A percentile compares a stretch with the other conserved stretches of the same genome.
These are phyloP conservation scores for Tuta absoluta DNA, from an alignment of 2,888 invertebrate species.

Conservation along the genomic window DNA sequence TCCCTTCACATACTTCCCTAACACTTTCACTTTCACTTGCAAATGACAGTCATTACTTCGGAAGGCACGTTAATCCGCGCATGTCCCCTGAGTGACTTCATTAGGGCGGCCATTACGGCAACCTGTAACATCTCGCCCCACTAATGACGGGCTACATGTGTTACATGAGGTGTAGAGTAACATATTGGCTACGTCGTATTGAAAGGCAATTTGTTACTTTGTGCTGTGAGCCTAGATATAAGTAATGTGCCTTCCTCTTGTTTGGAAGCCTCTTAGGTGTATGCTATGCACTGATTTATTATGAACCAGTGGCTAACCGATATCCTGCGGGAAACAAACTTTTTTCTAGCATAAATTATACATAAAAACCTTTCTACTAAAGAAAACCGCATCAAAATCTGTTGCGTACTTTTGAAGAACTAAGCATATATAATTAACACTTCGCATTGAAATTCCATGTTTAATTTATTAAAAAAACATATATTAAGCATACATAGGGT, in stretches of 20 bases:
- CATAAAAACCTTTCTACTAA: too few relatives aligned
- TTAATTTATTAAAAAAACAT: too few relatives aligned
- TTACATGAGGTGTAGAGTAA: background rate
- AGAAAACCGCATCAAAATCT: too few relatives aligned
- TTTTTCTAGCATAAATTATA: too few relatives aligned
- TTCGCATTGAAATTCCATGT: too few relatives aligned
- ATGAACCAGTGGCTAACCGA: too few relatives aligned
- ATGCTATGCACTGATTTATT: too few relatives aligned
- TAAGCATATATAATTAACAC: too few relatives aligned
- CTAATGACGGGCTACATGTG: constrained; percentile 9
- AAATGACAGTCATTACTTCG: constrained; percentile 6
- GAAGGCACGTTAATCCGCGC: constrained; percentile 4
- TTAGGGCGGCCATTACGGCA: constrained; percentile 1
- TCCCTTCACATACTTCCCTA: background rate
- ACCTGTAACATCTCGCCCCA: constrained; percentile 5
- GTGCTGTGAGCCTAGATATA: background rate
- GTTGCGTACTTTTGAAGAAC: too few relatives aligned
- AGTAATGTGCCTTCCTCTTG: background rate
- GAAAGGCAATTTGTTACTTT: background rate
- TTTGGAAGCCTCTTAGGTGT: background rate
- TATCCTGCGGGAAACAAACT: too few relatives aligned
- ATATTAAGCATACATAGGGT: too few relatives aligned
- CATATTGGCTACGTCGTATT: background rate
- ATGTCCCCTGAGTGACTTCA: constrained; percentile 5
- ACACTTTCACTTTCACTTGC: background rate